These are phyloP conservation scores for Henricia sp. DNA, from an alignment of 53 echinoderm and acorn worm species.

Conservation along the genomic window DNA sequence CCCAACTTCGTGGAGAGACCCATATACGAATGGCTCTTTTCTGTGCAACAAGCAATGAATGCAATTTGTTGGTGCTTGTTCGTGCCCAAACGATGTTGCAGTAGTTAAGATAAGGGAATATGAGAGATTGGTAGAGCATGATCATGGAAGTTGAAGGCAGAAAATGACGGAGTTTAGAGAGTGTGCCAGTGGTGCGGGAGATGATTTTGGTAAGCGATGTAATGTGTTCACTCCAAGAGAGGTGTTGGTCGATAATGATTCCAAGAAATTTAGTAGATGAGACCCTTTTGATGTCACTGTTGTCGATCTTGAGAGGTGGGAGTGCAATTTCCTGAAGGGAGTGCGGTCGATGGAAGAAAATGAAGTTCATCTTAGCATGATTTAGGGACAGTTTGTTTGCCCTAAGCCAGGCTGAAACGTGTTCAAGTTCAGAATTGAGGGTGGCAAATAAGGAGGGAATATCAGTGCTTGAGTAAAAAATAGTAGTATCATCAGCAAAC, in stretches of 20 bases:
- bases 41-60: too few relatives aligned
- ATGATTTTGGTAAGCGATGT: background rate
- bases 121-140: conserved; percentile 11
- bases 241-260: conserved; percentile 2
- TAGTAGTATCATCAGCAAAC: background rate
- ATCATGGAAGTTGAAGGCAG: background rate
- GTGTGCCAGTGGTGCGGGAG: conserved; percentile 3
- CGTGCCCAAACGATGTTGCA: conserved; percentile 1
- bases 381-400: conserved; percentile 29
- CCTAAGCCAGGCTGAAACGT: background rate
- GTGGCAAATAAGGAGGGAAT: background rate
- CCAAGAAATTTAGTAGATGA: conserved; percentile 1
- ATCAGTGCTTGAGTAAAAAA: background rate
- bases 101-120: conserved; percentile 8
- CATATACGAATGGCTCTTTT: too few relatives aligned
- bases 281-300: background rate
- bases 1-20: too few relatives aligned
- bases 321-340: background rate
- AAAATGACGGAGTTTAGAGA: conserved; percentile 11
- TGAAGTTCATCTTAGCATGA: conserved; percentile 14
- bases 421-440: conserved; percentile 2
- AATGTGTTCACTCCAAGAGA: conserved; percentile 16
- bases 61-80: too few relatives aligned
- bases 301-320: background rate
- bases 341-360: background rate